Evolutionary conservation across 2,113 vertebrate genomes (phyloP), one percentile per base, ranked within the genome.

Genomic region (Canis aureus): DNA sequence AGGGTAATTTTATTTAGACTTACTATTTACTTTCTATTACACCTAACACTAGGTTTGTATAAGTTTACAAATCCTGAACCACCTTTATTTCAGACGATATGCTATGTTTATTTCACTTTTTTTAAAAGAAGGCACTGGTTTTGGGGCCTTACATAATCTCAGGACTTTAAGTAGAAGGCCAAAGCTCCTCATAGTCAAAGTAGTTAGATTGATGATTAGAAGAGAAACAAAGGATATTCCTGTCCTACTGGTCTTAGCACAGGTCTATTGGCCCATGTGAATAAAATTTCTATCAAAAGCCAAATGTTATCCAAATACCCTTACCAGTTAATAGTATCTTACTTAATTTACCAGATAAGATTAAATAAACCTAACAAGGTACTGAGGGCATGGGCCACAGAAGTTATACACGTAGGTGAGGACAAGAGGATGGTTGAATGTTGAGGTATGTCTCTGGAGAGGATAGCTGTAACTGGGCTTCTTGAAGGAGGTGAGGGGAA

Each of bases 301-400:
- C 29, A 94, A 94, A 84, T 4, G 12, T 27, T 80, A 81, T 23
- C 35, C 57, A 59, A 83, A 92, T 35, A 60, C 29, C 20, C 76
- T 83, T 81, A 84, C 78, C 17, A 76, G 13, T 9, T 51, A 83
- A 55, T 49, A 64, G 57, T 38, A 81, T 81, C 89, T 91, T 66
- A 60, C 17, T 85, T 87, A 38, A 76, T 83, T 94, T 84, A 73
- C 49, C 15, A 73, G 12, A 19, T 74, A 87, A 92, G 20, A 85
- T 53, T 86, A 86, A 93, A 74, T 92, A 95, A 96, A 69, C 60
- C 32, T 85, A 82, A 83, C 16, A 80, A 74, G 51, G 20, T 38
- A 51, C 62, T 13, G 11, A 84, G 25, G 91, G 12, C 35, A 53
- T 2, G 59, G 51, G 22, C 27, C n/a, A 35, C 17, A 89, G 29